Percentiles rank a stretch among this genome's conserved stretches.
phyloP scores from a whole-genome alignment of 2,888 invertebrate species.

The Antheraea assamensis region DNA sequence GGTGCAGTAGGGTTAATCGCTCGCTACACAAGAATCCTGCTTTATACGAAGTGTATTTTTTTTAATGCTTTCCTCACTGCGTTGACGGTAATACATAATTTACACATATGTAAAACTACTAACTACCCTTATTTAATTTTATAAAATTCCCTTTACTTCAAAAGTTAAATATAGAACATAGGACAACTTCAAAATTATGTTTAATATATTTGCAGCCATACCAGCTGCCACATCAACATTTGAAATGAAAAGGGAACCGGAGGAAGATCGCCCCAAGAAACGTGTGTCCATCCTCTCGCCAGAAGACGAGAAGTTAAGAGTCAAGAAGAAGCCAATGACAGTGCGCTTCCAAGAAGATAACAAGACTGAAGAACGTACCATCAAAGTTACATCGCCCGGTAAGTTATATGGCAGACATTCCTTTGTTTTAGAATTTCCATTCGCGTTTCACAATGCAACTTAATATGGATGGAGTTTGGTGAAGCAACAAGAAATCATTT shows the following conservation, averaged over 20 bases:
- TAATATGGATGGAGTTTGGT: no score
- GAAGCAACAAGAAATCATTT: no score
- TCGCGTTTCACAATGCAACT: no score
- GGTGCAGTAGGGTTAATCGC: no score
- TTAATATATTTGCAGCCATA: slow-evolving; percentile 22
- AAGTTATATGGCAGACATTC: slow-evolving; percentile 38
- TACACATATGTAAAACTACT: no score
- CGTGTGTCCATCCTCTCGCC: slow-evolving; percentile 71
- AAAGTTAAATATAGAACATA: not conserved
- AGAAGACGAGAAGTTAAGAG: slow-evolving; percentile 68
- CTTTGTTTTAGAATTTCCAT: no score
- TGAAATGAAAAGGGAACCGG: slow-evolving; percentile 58
- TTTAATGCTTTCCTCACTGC: no score
- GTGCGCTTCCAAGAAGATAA: slow-evolving; percentile 75
- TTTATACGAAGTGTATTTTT: no score
- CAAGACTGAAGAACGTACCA: slow-evolving; percentile 64
- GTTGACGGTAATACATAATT: no score
- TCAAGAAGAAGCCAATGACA: slow-evolving; percentile 75
- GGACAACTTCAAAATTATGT: not conserved
- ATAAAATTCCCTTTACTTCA: no score
- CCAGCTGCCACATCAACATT: slow-evolving; percentile 41
- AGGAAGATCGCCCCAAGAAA: slow-evolving; percentile 73
- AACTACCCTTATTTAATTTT: no score
- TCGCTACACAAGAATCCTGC: no score
- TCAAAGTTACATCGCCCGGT: slow-evolving; percentile 71